Evolutionary conservation across 2,888 invertebrate genomes (phyloP), one percentile per base, ranked within the genome.

Genomic region (Mycalesis mineus): DNA sequence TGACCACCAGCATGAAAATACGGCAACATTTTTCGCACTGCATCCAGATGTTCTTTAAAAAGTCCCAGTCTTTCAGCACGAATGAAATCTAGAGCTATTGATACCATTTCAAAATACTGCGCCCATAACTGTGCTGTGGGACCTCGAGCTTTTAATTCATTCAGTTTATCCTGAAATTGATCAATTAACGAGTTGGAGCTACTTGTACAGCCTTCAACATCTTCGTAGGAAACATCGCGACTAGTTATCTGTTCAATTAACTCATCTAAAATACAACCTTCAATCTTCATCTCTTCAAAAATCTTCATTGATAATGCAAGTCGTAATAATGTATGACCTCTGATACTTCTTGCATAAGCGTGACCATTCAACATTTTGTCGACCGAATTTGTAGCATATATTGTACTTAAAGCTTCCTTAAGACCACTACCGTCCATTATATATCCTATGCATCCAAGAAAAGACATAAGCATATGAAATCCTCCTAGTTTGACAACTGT

Each of bases 391-490:
- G 67, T 14, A 50, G 74, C 72, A n/a, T n/a, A n/a, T n/a, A n/a
- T n/a, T n/a, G n/a, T n/a, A n/a, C n/a, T n/a, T n/a, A n/a, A n/a
- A n/a, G n/a, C n/a, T n/a, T n/a, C n/a, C n/a, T n/a, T n/a, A n/a
- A n/a, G n/a, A n/a, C n/a, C n/a, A n/a, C n/a, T n/a, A n/a, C n/a
- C n/a, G n/a, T n/a, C n/a, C n/a, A n/a, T n/a, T n/a, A n/a, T n/a
- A n/a, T n/a, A n/a, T n/a, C n/a, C n/a, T n/a, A n/a, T n/a, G n/a
- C n/a, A n/a, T n/a, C n/a, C n/a, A n/a, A n/a, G n/a, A n/a, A n/a
- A n/a, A n/a, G n/a, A 68, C 69, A 70, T 72, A 29, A 70, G 49
- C 66, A 77, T 57, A 69, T 79, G 75, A 68, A 78, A 78, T 60
- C 77, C 78, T 65, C 75, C 76, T 22, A 79, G 8, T 15, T 11